These are phyloP conservation scores for Astropecten irregularis DNA, from an alignment of 53 echinoderm and acorn worm species.

Conservation along the genomic window DNA sequence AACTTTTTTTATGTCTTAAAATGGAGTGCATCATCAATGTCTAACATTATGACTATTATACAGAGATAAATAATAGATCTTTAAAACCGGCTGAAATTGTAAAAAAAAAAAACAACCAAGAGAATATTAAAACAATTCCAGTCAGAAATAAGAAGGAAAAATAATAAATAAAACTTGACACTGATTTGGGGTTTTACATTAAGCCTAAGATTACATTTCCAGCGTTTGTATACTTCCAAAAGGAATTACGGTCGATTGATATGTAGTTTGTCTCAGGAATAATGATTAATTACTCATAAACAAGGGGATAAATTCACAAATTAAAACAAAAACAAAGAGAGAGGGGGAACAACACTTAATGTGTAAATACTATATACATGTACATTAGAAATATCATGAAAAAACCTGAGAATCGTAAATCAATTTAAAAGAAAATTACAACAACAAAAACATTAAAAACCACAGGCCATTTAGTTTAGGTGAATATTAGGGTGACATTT, in stretches of 20 bases:
- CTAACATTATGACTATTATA: slow-evolving; percentile 33
- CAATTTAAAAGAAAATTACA: background rate
- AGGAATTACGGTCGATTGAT: no score
- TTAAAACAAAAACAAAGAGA: no score
- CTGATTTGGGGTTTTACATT: background rate
- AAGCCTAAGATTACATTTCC: no score
- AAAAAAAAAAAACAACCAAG: background rate
- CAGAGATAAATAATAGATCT: slow-evolving; percentile 45
- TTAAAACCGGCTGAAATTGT: background rate
- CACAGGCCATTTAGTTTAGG: background rate
- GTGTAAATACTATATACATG: slow-evolving; percentile 12
- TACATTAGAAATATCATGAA: background rate
- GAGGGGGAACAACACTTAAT: no score
- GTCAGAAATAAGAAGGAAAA: background rate
- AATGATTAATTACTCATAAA: no score
- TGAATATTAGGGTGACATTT: no score
- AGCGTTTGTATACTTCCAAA: no score
- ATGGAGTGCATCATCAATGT: slow-evolving; percentile 21
- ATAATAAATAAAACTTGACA: background rate
- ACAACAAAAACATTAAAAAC: background rate
- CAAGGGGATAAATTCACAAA: no score
- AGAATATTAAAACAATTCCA: background rate
- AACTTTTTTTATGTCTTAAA: no score
- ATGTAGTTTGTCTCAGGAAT: no score
- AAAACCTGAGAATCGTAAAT: slow-evolving; percentile 38